Conservation (phyloP, 2,888 invertebrate species). For the Catocala sponsa region DNA sequence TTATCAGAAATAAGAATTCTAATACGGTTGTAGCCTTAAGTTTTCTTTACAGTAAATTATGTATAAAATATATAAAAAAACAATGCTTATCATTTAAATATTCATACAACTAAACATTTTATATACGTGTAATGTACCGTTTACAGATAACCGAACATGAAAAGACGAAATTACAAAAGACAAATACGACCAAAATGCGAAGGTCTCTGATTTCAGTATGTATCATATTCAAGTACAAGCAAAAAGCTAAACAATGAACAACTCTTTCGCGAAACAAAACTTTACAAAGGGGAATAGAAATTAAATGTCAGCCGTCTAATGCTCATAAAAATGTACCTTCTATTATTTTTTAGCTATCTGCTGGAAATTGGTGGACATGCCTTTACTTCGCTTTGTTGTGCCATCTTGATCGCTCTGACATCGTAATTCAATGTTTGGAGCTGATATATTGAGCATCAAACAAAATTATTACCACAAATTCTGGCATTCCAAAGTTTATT, state of each 20-base stretch:
- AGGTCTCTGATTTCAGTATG: slow-evolving; percentile 50
- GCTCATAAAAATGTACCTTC: slow-evolving; percentile 60
- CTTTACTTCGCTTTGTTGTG: slow-evolving; percentile 24
- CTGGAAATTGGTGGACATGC: slow-evolving; percentile 36
- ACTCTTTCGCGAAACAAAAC: slow-evolving; percentile 54
- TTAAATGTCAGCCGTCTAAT: slow-evolving; percentile 68
- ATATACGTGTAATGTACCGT: too few species aligned
- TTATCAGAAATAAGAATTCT: too few species aligned
- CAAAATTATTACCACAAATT: too few species aligned
- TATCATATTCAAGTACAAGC: slow-evolving; percentile 57
- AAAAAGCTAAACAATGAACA: slow-evolving; percentile 61
- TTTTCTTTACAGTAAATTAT: too few species aligned
- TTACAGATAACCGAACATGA: too few species aligned
- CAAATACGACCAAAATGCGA: slow-evolving; percentile 30
- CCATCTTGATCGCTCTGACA: slow-evolving; percentile 21
- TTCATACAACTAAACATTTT: too few species aligned
- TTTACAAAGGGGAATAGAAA: slow-evolving; percentile 70
- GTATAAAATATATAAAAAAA: too few species aligned
- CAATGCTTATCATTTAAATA: too few species aligned
- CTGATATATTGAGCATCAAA: background rate
- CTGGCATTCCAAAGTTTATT: too few species aligned
- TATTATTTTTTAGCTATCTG: slow-evolving; percentile 51
- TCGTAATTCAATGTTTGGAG: slow-evolving; percentile 31
- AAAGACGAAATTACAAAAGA: too few species aligned
- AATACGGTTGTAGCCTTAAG: too few species aligned